These are phyloP conservation scores for Podotricha telesiphe DNA, from an alignment of 2,888 invertebrate species.

Conservation along the genomic window DNA sequence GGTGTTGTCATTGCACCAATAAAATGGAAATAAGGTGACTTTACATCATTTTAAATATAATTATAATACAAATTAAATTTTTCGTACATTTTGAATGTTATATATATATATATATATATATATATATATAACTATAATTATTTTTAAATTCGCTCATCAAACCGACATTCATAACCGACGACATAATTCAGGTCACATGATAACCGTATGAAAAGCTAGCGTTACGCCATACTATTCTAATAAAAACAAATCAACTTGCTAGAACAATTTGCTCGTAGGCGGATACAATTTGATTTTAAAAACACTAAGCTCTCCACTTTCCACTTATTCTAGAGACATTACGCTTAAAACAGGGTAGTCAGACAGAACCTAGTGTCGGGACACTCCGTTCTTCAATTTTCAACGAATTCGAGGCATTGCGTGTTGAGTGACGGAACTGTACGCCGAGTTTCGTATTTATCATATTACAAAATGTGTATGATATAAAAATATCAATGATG, in stretches of 20 bases:
- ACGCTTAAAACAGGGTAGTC: background rate
- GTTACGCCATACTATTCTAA: background rate
- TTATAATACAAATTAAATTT: background rate
- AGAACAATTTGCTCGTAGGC: too few species aligned
- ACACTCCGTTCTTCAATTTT: too few species aligned
- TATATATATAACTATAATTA: too few species aligned
- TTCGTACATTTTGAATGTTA: too few species aligned
- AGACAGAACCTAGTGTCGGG: too few species aligned
- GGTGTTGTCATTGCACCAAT: background rate
- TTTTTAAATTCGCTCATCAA: background rate
- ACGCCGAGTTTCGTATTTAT: too few species aligned
- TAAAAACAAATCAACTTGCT: background rate
- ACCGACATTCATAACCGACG: background rate
- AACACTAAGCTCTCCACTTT: background rate
- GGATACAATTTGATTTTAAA: background rate
- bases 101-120: too few species aligned
- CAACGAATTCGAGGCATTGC: too few species aligned
- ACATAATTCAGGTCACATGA: background rate
- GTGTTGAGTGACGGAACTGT: too few species aligned
- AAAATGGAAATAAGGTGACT: background rate
- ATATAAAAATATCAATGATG: slow-evolving; percentile 4
- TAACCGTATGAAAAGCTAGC: background rate
- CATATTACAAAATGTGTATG: too few species aligned
- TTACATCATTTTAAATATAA: background rate
- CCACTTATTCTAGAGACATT: background rate